Evolutionary conservation across 2,797 vertebrate genomes (phyloP), one percentile per base, ranked within the genome.

Genomic region (Acanthopagrus latus): DNA sequence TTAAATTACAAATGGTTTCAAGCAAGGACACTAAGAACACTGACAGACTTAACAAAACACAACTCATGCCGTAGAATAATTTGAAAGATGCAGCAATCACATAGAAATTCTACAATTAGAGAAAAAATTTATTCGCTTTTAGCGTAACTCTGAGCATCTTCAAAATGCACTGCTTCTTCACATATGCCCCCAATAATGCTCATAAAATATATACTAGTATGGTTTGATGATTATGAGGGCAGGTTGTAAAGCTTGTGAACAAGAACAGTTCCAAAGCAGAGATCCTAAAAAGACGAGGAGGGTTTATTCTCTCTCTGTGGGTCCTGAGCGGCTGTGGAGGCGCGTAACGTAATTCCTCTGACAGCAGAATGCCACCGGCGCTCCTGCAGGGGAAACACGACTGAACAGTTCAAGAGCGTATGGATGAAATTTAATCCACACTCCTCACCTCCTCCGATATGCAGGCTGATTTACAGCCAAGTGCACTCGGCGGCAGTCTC

Each of bases 341-440:
- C 41, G 77, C 25, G 16, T 74, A 85, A 71, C 12, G 1, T 85
- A 82, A 92, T 90, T 86, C 68, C 69, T 87, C 78, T 91, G 91
- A 92, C 92, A 92, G 91, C 63, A 80, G 50, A 86, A 23, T 0
- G 44, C 89, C 80, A 55, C 12, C 3, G 54, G 92, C 64, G 12
- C 46, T 59, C 56, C 88, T 76, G 71, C 50, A 56, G 78, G 87
- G 76, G 33, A 41, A 76, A 64, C 79, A 76, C n/a, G 76, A 85
- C 71, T 71, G 81, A 80, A 71, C 82, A 76, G 66, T 73, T 82
- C 55, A 83, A 81, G 65, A 81, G 81, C 16, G 52, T 67, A 75
- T 29, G 62, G 76, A 72, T 68, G 78, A 81, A 88, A 83, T 78
- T 67, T 51, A 82, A 83, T 86, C 80, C 71, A 65, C 70, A 57